Base-by-base conservation (phyloP, 64 coral and sea anemone genomes). In the Montipora capricornis region DNA sequence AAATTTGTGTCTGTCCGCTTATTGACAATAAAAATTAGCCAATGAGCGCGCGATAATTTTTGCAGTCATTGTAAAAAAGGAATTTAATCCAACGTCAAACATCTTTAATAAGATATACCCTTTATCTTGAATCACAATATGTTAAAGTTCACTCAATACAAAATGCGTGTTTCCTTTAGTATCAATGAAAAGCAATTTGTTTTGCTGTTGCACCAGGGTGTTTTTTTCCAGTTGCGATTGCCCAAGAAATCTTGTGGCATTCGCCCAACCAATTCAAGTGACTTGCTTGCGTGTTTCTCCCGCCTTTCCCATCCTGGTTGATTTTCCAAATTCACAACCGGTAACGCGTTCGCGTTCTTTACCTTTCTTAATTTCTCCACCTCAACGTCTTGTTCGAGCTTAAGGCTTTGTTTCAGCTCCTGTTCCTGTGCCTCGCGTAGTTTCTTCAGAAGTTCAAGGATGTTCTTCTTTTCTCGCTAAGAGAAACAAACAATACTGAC, bases 301-400 rank as follows among this genome's bases (percentile, higher is more conserved):
- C 61, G 61, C 61, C 11, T 16, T 57, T 57, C 53, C 6, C 11
- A 8, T 57, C 53, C 6, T 57, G 53, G 11, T 57, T 57, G 53
- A 11, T 57, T 11, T 6, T 57, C 53, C 53, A 11, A 57, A 8
- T 8, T 57, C 53, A 57, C 11, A 11, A 8, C 53, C 53, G 53
- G 11, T 57, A 57, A 57, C 6, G 16, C 4, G 4, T 5, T 13
- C 4, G 14, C 14, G 14, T 14, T 47, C 37, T 17, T 70, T 77
- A 92, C 98, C 86, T 99, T 99, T 96, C 94, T 91, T 5, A 96
- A 89, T 73, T 94, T 99, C 48, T 99, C 98, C 74, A 94, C 51
- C 64, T 99, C 98, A 0, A 99, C 98, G 55, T 99, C 95, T 61
- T 96, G 89, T 5, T 99, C 92, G 4, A 96, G 92, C 82, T 99